phyloP scores from a whole-genome alignment of 2,888 invertebrate genomes.

The Hymenopus coronatus region DNA sequence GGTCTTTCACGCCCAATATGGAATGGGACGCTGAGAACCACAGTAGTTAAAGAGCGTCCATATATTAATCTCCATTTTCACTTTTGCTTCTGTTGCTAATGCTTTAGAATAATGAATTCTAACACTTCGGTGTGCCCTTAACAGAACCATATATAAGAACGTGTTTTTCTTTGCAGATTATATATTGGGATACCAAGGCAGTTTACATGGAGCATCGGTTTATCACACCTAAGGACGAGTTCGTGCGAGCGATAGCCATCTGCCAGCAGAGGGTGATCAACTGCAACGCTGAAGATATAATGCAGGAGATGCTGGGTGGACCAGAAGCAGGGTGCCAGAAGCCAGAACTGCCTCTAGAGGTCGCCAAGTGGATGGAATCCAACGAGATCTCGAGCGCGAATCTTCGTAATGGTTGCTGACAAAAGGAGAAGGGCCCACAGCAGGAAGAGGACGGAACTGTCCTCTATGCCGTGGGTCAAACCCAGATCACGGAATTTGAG shows the following conservation, averaged over 20 bases:
- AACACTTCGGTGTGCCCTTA: too few relatives aligned
- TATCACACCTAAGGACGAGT: conserved; percentile 66
- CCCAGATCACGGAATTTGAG: not conserved
- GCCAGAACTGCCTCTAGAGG: conserved; percentile 62
- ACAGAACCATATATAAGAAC: not conserved
- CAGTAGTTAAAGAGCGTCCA: too few relatives aligned
- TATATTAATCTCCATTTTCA: too few relatives aligned
- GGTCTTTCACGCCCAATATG: too few relatives aligned
- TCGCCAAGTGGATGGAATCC: conserved; percentile 67
- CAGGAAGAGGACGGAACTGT: conserved; percentile 37
- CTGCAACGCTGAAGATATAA: conserved; percentile 47
- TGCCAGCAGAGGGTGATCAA: conserved; percentile 47
- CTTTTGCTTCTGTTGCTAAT: too few relatives aligned
- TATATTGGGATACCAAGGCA: conserved; percentile 81
- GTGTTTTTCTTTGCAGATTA: conserved; percentile 54
- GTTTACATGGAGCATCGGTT: conserved; percentile 84
- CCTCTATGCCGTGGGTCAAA: not conserved
- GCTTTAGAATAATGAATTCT: too few relatives aligned
- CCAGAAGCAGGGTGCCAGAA: conserved; percentile 42
- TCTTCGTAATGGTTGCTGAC: conserved; percentile 48
- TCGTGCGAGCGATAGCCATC: conserved; percentile 56
- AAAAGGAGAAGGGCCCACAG: conserved; percentile 37
- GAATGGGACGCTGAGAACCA: too few relatives aligned
- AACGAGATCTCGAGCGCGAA: conserved; percentile 69
- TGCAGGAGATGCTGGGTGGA: conserved; percentile 27